Base-by-base conservation (phyloP, 2,888 invertebrate species). In the Coenonympha glycerion region DNA sequence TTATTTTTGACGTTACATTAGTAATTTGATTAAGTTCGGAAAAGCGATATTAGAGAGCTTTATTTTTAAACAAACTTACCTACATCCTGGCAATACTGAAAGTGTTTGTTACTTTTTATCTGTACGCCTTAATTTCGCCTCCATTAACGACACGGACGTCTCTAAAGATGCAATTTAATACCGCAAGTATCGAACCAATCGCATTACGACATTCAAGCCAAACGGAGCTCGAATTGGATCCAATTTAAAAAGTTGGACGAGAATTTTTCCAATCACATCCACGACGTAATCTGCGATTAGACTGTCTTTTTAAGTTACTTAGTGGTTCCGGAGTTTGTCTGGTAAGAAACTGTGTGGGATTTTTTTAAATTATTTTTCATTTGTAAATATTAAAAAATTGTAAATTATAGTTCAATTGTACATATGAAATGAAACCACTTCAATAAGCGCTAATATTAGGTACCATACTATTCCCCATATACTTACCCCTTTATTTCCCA, bases 201-300 rank as follows among this genome's bases (percentile, higher is more conserved):
- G 79, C 69, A 76, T 79, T 81, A 84, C 75, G 60, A 73, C 73
- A 75, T 77, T 77, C 70, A 74, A 65, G 65, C 67, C 75, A 76
- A 81, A 78, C 79, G 72, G 74, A 76, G 74, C 78, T 67, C 68
- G 68, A 71, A 63, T 66, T 73, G 66, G 71, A 86, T 84, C 85
- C 86, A 86, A 86, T 86, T 86, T 84, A 80, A 80, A 83, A 86
- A 83, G 77, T 86, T 82, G 63, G 68, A 73, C 76, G 73, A 73
- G 78, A 81, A 79, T 77, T 80, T 83, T 81, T 79, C 84, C 84
- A 84, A 86, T 86, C 84, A 82, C 80, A 71, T 68, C 69, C 64
- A 58, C 64, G 63, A 65, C 61, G 80, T 80, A 83, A 85, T 79
- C 76, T 74, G 57, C 73, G 76, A 79, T 82, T 79, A 76, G 56